A percentile compares a stretch with the other conserved stretches of the same genome.
Evolutionary conservation across 2,797 vertebrate genomes (phyloP).

Genomic region (Ispidina lecontei): DNA sequence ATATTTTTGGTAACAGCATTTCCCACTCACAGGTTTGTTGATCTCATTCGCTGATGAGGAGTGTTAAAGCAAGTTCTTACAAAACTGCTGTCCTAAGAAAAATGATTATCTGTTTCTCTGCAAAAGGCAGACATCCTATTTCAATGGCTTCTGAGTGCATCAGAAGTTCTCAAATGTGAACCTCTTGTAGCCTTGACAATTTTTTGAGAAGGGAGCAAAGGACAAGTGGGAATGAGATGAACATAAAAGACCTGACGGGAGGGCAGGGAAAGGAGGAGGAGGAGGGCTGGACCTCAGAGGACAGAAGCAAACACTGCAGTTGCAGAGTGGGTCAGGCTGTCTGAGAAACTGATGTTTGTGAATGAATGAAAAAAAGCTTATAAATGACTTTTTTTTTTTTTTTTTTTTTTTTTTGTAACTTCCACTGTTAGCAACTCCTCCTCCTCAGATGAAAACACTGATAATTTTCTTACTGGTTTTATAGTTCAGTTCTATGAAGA

Average conservation of each 20-base stretch:
- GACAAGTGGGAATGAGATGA: not conserved
- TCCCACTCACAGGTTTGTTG: conserved; percentile 33
- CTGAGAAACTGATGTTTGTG: not conserved
- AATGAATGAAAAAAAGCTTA: not conserved
- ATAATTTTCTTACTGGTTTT: not conserved
- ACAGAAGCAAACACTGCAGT: not conserved
- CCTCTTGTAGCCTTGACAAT: not conserved
- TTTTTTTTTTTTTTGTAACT: not conserved
- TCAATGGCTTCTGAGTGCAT: not conserved
- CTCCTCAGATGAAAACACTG: not conserved
- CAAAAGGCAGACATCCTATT: conserved; percentile 46
- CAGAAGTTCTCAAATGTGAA: not conserved
- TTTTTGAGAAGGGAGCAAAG: not conserved
- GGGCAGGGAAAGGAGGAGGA: not conserved
- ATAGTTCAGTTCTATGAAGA: not conserved
- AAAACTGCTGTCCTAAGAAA: conserved; percentile 60
- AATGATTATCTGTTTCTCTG: conserved; percentile 38
- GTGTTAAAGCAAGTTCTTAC: conserved; percentile 49
- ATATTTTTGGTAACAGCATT: conserved; percentile 18
- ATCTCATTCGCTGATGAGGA: conserved; percentile 54
- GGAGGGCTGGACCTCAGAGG: not conserved
- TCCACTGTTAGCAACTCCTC: not conserved
- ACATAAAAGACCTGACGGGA: not conserved
- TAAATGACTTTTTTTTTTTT: no score
- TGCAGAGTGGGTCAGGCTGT: not conserved